Conservation (phyloP, 2,113 vertebrate species). For the Solea senegalensis region DNA sequence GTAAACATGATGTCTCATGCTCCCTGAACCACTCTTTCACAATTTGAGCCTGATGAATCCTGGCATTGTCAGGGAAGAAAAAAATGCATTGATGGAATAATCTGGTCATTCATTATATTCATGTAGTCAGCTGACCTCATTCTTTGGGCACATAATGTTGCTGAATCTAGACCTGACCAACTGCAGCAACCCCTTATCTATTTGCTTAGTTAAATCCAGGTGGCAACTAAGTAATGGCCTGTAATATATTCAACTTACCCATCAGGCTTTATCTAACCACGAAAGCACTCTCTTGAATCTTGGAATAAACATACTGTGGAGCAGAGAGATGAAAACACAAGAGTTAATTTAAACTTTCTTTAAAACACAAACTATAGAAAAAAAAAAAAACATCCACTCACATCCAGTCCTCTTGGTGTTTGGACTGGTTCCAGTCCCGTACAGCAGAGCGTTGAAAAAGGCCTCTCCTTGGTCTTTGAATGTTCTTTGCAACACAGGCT, state of each 20-base stretch:
- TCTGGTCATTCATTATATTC: too few relatives aligned
- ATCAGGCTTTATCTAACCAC: slow-evolving; percentile 43
- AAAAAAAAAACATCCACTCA: slow-evolving; percentile 23
- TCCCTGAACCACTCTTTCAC: too few relatives aligned
- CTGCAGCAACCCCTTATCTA: too few relatives aligned
- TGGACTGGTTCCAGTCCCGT: slow-evolving; percentile 39
- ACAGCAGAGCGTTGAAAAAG: slow-evolving; percentile 69
- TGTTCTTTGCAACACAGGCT: slow-evolving; percentile 73
- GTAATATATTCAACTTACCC: slow-evolving; percentile 32
- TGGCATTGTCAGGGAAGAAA: too few relatives aligned
- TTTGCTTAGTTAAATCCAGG: too few relatives aligned
- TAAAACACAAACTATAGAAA: neutral
- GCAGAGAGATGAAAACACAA: slow-evolving; percentile 4
- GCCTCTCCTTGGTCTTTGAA: slow-evolving; percentile 62
- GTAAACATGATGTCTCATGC: too few relatives aligned
- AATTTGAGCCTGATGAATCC: too few relatives aligned
- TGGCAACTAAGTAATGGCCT: neutral
- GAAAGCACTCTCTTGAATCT: slow-evolving; percentile 61
- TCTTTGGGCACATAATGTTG: too few relatives aligned
- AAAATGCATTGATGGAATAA: too few relatives aligned
- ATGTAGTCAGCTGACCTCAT: too few relatives aligned
- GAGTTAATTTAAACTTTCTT: slow-evolving; percentile 3
- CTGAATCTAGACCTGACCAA: too few relatives aligned
- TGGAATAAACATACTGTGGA: slow-evolving; percentile 47
- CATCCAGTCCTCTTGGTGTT: slow-evolving; percentile 54